Base-by-base conservation (phyloP, 2,113 vertebrate species). In the Cebus imitator region DNA sequence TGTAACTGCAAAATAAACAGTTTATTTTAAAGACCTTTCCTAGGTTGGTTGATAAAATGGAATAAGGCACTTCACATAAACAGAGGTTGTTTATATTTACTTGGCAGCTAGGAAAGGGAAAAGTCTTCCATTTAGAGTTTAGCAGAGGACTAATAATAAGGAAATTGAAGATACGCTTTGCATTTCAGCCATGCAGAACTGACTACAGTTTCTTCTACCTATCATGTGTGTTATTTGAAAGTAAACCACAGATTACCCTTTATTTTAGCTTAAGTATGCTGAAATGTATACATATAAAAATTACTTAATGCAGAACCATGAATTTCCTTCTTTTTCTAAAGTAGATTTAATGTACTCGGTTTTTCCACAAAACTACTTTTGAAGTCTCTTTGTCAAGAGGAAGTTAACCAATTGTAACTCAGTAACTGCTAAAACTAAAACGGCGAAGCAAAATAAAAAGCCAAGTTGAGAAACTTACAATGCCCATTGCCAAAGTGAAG, bases 401-500 rank as follows among this genome's bases (percentile, higher is more conserved):
- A 66, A 43, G 45, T 66, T 85, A 57, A 72, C 40, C 43, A 70
- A 40, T 92, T 64, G 75, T 85, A 92, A 86, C 78, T 48, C 70
- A 94, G 64, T 37, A 83, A 50, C 35, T 80, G 50, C 72, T 57
- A 68, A 90, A 95, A 84, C 20, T 37, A 20, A 84, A 93, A 75
- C 13, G 50, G 12, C 68, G 64, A 94, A 61, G 58, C 10, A 52
- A 94, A 94, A 80, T 23, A 64, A 86, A 90, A 66, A 92, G 32
- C 37, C 90, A 89, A 96, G 35, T 84, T 96, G 13, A 70, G 85
- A 95, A 98, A 99, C 99, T 99, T 98, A 99, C 99, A 98, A 48
- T 99, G 99, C 1, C 99, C 99, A 66, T 99, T 99, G 94, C 99
- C 99, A 99, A 99, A 99, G 98, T 99, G 99, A 84, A 99, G 99